Evolutionary conservation across 2,888 invertebrate species (phyloP).

Genomic region (Hydriomena furcata): DNA sequence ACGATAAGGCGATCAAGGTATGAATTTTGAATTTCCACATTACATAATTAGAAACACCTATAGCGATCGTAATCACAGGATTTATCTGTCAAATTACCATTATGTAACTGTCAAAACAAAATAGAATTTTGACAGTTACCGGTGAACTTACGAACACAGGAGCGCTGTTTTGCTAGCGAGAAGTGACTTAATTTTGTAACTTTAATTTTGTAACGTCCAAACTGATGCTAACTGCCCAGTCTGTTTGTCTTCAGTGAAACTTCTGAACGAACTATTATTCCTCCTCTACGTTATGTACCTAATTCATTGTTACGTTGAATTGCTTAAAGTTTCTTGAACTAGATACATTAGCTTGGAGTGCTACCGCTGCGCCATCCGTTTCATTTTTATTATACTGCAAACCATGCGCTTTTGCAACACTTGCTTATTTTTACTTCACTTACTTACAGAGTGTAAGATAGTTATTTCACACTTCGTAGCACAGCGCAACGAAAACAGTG

Average conservation of each 20-base stretch:
- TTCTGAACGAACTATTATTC: constrained; percentile 3
- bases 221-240: no score
- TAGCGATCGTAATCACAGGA: no score
- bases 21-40: no score
- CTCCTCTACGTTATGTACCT: constrained; percentile 33
- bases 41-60: no score
- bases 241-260: constrained; percentile 6
- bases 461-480: neutral
- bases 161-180: no score
- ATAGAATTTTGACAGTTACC: no score
- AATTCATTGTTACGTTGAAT: constrained; percentile 45
- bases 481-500: neutral
- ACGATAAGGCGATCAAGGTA: no score
- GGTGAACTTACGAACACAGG: no score
- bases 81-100: no score
- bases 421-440: constrained; percentile 1
- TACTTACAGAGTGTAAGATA: neutral
- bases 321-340: constrained; percentile 49
- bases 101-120: no score
- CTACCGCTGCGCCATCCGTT: constrained; percentile 24
- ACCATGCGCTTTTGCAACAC: constrained; percentile 21
- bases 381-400: constrained; percentile 32
- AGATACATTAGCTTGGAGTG: constrained; percentile 46
- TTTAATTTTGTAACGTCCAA: no score
- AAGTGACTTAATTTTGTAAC: no score